Evolutionary conservation across 2,888 invertebrate genomes (phyloP).

Genomic region (Crematogaster levior): DNA sequence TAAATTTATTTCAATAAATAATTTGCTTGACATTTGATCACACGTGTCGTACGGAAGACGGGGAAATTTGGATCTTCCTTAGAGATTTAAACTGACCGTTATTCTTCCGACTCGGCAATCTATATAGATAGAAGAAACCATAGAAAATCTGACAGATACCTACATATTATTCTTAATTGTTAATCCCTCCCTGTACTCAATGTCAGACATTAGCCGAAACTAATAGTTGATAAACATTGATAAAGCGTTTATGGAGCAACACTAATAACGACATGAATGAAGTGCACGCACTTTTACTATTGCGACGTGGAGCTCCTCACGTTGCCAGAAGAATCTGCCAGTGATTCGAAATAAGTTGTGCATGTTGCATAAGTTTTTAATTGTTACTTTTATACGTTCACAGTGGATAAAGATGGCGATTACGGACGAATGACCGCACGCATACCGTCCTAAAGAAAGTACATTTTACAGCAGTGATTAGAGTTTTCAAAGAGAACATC

Average conservation of each 20-base stretch:
- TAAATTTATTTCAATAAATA: neutral
- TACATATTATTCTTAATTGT: neutral
- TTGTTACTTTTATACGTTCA: neutral
- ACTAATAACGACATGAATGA: conserved; percentile 44
- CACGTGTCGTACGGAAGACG: neutral
- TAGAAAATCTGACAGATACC: neutral
- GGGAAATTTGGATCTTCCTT: neutral
- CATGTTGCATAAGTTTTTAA: conserved; percentile 10
- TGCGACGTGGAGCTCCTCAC: conserved; percentile 44
- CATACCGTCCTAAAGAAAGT: neutral
- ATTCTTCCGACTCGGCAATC: neutral
- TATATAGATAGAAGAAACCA: neutral
- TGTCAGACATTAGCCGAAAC: neutral
- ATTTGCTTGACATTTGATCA: neutral
- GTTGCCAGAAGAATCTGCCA: conserved; percentile 52
- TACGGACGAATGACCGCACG: neutral
- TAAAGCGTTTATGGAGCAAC: neutral
- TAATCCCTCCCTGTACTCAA: neutral
- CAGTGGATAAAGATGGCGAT: neutral
- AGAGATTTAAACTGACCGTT: neutral
- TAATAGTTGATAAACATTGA: neutral
- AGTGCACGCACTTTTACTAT: conserved; percentile 36
- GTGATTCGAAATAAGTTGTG: conserved; percentile 55
- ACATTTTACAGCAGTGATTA: neutral
- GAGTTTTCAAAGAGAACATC: neutral